A percentile compares a stretch with the other conserved stretches of the same genome.
Conservation (phyloP, 2,888 invertebrate species). For the Leptogaster cylindrica region DNA sequence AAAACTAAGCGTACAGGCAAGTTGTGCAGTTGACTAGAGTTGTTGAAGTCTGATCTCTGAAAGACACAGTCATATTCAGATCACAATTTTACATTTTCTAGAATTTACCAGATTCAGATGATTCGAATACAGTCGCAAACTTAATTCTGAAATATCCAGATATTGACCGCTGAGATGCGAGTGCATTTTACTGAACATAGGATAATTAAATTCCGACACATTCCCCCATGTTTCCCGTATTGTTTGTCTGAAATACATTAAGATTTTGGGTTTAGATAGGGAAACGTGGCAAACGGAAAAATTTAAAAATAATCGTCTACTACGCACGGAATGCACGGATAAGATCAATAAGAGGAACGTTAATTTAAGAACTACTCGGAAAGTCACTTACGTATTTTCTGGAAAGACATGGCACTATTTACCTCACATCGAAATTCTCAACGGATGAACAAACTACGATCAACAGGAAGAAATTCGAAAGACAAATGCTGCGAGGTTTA, state of each 20-base stretch:
- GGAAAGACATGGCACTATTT: conserved; percentile 11
- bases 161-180: conserved; percentile 55
- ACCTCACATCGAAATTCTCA: conserved; percentile 70
- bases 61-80: background rate
- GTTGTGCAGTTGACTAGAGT: conserved; percentile 47
- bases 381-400: too few relatives aligned
- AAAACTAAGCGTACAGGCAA: conserved; percentile 56
- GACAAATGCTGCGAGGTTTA: conserved; percentile 67
- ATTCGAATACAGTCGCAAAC: conserved; percentile 53
- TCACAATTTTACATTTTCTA: background rate
- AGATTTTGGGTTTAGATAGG: too few relatives aligned
- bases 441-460: conserved; percentile 80
- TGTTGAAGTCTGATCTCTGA: conserved; percentile 39
- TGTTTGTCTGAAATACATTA: conserved; percentile 53
- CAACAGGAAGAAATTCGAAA: conserved; percentile 66
- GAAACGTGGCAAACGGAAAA: too few relatives aligned
- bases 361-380: too few relatives aligned
- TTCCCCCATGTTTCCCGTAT: conserved; percentile 62
- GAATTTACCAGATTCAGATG: conserved; percentile 51
- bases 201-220: conserved; percentile 59
- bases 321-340: too few relatives aligned
- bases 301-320: too few relatives aligned
- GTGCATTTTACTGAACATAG: conserved; percentile 56
- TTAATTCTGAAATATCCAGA: conserved; percentile 52
- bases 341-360: too few relatives aligned